Percentiles rank a stretch among this genome's conserved stretches.
Conservation (phyloP, 1,140 invertebrate genomes). For the Hermetia illucens region DNA sequence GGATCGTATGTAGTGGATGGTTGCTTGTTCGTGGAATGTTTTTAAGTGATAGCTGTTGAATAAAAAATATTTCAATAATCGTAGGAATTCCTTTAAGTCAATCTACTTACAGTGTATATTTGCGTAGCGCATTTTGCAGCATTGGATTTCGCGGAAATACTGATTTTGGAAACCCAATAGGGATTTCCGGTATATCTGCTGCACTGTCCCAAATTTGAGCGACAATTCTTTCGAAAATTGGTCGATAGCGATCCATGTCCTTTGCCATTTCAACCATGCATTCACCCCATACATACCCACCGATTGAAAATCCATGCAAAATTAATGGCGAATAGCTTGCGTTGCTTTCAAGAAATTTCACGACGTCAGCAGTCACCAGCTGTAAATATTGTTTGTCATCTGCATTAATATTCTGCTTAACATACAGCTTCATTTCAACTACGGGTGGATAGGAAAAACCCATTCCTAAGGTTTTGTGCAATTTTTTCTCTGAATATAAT, state of each 20-base stretch:
- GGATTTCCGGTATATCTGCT: slow-evolving; percentile 68
- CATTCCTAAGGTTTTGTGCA: too few species aligned
- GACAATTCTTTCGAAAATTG: slow-evolving; percentile 50
- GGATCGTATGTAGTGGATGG: neutral
- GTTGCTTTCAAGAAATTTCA: slow-evolving; percentile 55
- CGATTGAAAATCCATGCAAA: slow-evolving; percentile 80
- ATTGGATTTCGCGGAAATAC: slow-evolving; percentile 64
- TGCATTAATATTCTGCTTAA: too few species aligned
- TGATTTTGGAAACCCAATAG: slow-evolving; percentile 59
- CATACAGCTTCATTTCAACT: too few species aligned
- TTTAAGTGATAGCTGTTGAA: neutral
- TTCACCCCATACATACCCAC: slow-evolving; percentile 75
- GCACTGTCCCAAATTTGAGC: slow-evolving; percentile 80
- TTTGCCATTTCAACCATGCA: slow-evolving; percentile 48
- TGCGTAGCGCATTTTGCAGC: slow-evolving; percentile 51
- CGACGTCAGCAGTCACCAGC: slow-evolving; percentile 54
- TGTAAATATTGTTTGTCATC: too few species aligned
- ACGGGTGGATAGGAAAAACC: too few species aligned
- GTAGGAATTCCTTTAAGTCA: too few species aligned
- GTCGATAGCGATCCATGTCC: slow-evolving; percentile 45
- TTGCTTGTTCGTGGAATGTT: slow-evolving; percentile 18
- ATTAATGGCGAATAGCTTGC: slow-evolving; percentile 46
- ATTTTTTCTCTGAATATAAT: too few species aligned
- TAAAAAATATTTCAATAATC: slow-evolving; percentile 18
- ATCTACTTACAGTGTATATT: slow-evolving; percentile 55